Evolutionary conservation across 1,140 invertebrate species (phyloP), one percentile per base, ranked within the genome.

Genomic region (Drosophila jambulina): DNA sequence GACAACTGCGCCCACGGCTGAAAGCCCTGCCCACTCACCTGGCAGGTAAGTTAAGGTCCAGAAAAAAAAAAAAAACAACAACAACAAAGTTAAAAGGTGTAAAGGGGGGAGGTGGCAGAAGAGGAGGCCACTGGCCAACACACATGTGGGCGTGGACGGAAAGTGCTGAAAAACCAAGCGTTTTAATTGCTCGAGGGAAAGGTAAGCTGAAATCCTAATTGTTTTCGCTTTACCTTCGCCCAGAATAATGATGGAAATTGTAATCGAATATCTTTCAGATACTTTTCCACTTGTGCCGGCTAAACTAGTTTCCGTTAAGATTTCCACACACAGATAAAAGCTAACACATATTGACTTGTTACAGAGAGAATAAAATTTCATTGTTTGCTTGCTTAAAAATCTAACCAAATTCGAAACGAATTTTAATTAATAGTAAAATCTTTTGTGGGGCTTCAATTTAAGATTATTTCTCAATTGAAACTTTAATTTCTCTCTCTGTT

Each of bases 1-100:
- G 84, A 88, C 84, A 88, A 88, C 85, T 84, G 74, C 85, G 84
- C 84, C 84, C 84, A 88, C 85, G 76, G 75, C 57, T 25, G 8
- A 38, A 48, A 29, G 48, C 56, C 60, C 54, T 54, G 76, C 81
- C 74, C 81, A 82, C 70, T 71, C 81, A 70, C 43, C 43, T 42
- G 68, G 68, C 63, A 57, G 58, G 58, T 49, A 54, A 36, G 34
- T 29, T 60, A 60, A 43, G 34, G 34, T 25, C 61, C 10, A 64
- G 32, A 21, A 53, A 19, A 4, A 21, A 38, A 3, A 27, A 49
- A 8, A 49, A 4, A 21, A 38, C 2, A 27, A 49, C 5, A 49
- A 61, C n/a, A 54, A 54, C 6, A 62, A 29, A 19, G 8, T 19
- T 8, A n/a, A 46, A 25, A 23, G 38, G 48, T 34, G 32, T 17